A percentile compares a stretch with the other conserved stretches of the same genome.
phyloP scores from a whole-genome alignment of 1,140 invertebrate genomes.

The Colletes gigas region DNA sequence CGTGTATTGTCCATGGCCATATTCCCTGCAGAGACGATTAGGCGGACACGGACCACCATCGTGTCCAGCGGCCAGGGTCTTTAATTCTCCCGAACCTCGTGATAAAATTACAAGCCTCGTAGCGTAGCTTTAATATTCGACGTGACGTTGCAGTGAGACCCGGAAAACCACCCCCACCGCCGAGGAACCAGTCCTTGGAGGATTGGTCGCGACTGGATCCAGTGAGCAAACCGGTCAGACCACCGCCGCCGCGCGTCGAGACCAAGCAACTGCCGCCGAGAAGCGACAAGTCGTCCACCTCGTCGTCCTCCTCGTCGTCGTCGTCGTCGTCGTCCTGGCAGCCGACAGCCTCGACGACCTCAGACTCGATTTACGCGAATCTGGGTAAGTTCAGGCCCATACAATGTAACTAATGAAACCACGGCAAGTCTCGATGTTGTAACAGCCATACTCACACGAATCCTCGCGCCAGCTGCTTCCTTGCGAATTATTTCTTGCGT shows the following conservation, averaged over 20 bases:
- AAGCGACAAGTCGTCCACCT: slow-evolving; percentile 75
- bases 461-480: slow-evolving; percentile 73
- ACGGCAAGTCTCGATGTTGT: slow-evolving; percentile 61
- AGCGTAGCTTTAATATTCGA: background rate
- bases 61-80: background rate
- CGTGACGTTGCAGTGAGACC: slow-evolving; percentile 77
- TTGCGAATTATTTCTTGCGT: slow-evolving; percentile 32
- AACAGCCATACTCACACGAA: slow-evolving; percentile 79
- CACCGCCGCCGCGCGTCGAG: slow-evolving; percentile 87
- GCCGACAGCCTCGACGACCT: slow-evolving; percentile 79
- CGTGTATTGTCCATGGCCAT: background rate
- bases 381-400: slow-evolving; percentile 84
- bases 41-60: background rate
- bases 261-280: slow-evolving; percentile 77
- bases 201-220: slow-evolving; percentile 76
- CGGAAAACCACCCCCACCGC: slow-evolving; percentile 84
- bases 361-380: slow-evolving; percentile 89
- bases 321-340: slow-evolving; percentile 75
- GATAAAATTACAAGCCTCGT: background rate
- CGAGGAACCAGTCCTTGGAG: slow-evolving; percentile 82
- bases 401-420: slow-evolving; percentile 78
- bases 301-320: slow-evolving; percentile 72
- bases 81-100: background rate
- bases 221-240: slow-evolving; percentile 83
- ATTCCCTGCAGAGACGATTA: background rate